Conservation (phyloP, 2,113 vertebrate species). For the Eublepharis macularius region DNA sequence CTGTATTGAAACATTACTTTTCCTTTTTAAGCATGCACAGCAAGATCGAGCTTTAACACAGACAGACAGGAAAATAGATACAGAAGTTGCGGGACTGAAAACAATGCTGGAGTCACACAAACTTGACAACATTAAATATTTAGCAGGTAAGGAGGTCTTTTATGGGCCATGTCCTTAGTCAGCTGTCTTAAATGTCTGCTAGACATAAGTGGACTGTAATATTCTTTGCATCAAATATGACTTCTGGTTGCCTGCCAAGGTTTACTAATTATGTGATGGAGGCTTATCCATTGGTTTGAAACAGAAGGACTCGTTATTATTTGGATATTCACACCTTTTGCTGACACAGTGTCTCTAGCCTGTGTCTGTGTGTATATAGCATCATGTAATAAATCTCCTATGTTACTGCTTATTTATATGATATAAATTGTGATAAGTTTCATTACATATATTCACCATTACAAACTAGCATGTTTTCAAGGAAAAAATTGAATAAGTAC, state of each 20-base stretch:
- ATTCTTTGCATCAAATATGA: background rate
- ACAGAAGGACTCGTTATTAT: constrained; percentile 11
- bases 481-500: background rate
- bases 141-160: constrained; percentile 85
- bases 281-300: background rate
- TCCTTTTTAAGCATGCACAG: constrained; percentile 82
- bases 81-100: constrained; percentile 94
- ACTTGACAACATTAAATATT: constrained; percentile 96
- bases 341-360: background rate
- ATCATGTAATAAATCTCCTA: background rate
- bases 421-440: background rate
- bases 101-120: constrained; percentile 95
- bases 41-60: constrained; percentile 89
- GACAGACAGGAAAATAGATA: constrained; percentile 93
- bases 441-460: background rate
- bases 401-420: background rate
- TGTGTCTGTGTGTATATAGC: background rate
- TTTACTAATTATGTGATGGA: constrained; percentile 1
- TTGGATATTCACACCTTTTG: background rate
- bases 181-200: constrained; percentile 5
- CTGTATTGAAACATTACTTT: background rate
- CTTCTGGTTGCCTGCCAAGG: background rate
- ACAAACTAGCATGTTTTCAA: background rate
- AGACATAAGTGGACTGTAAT: background rate
- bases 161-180: background rate